Conservation (phyloP, 2,888 invertebrate genomes). For the Lamellibrachia satsuma region DNA sequence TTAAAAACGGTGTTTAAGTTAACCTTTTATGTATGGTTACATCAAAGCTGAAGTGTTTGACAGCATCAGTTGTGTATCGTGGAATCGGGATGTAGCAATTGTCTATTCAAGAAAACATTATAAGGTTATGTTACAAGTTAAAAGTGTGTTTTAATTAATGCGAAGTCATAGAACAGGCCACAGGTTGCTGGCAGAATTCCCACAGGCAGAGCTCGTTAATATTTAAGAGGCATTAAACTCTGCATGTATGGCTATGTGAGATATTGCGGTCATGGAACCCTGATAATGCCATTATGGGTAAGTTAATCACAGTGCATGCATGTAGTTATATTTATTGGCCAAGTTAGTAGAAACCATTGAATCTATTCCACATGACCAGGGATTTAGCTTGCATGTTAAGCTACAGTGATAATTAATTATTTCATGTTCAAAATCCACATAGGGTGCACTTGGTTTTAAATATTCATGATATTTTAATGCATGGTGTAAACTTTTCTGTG, state of each 20-base stretch:
- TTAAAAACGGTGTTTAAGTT: neutral
- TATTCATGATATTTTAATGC: neutral
- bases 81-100: neutral
- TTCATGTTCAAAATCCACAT: neutral
- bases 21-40: neutral
- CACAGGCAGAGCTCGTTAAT: neutral
- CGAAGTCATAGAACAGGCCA: neutral
- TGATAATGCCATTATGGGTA: neutral
- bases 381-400: neutral
- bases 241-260: neutral
- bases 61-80: neutral
- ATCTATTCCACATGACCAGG: neutral
- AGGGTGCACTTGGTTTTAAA: neutral
- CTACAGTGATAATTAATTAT: neutral
- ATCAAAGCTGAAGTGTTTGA: neutral
- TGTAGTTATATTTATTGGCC: neutral
- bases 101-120: neutral
- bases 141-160: neutral
- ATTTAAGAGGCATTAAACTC: neutral
- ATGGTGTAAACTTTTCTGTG: neutral
- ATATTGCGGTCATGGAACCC: neutral
- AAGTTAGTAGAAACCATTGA: neutral
- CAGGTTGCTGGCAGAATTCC: neutral
- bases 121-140: neutral
- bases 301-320: neutral